Evolutionary conservation across 1,140 invertebrate genomes (phyloP), one percentile per base, ranked within the genome.

Genomic region (Formica exsecta): DNA sequence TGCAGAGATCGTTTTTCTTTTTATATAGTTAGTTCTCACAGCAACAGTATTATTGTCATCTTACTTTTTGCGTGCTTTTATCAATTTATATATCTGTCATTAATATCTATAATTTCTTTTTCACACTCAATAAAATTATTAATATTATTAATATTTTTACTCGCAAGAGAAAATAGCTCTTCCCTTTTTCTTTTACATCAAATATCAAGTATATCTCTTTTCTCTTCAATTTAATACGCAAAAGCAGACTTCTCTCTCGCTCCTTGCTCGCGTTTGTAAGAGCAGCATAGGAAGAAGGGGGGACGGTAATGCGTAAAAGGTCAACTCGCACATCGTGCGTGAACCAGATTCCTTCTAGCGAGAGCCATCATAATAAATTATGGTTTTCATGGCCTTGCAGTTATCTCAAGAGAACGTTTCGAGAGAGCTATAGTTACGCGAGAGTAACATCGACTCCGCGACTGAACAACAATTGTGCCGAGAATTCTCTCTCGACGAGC

Each of bases 321-420:
- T 89, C 87, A 73, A 44, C 66, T 77, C 66, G 61, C 84, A 65
- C 84, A 75, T 38, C 59, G 68, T 83, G 89, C 87, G 89, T 92
- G 91, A 91, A 93, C 93, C 93, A 93, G 92, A 93, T 94, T 93
- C 92, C 91, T 91, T 89, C 89, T 89, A 86, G 86, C 59, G 64
- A 87, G 91, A 91, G 89, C 91, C 92, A 92, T 94, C 93, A 92
- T 90, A 93, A 92, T 94, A 94, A 94, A 94, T 94, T 93, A 93
- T 94, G 92, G 92, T 94, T 94, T 94, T 94, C 93, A 94, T 94
- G 93, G 92, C 91, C 90, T 77, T 89, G 83, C 85, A 87, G 85
- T 93, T 91, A 94, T 94, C 92, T 94, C 91, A 89, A 91, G 91
- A 91, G 89, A 83, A 66, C 77, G 54, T 79, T 71, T 88, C 87